phyloP scores from a whole-genome alignment of 2,113 vertebrate genomes.

The Chionomys nivalis region DNA sequence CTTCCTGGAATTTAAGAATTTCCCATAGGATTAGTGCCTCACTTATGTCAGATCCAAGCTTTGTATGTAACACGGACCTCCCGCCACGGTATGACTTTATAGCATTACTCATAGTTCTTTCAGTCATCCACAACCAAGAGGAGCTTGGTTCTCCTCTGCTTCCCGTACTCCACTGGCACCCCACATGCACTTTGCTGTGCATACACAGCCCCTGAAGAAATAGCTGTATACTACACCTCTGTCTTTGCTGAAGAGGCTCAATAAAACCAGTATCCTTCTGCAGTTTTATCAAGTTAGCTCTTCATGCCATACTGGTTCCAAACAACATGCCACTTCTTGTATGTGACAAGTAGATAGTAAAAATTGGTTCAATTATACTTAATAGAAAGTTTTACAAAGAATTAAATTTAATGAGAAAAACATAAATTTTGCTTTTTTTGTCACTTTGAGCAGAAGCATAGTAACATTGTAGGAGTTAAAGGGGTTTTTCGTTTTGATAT shows the following conservation, averaged over 20 bases:
- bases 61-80: not conserved
- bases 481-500: not conserved
- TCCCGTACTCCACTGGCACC: not conserved
- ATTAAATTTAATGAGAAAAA: conserved; percentile 6
- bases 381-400: not conserved
- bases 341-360: not conserved
- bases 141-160: not conserved
- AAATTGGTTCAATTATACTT: not conserved
- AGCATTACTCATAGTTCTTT: not conserved
- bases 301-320: not conserved
- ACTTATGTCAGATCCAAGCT: not conserved
- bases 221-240: no score
- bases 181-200: rapidly evolving
- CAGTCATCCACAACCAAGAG: not conserved
- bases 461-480: not conserved
- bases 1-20: not conserved
- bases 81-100: not conserved
- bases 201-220: not conserved
- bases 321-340: not conserved
- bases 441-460: not conserved
- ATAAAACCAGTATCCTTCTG: not conserved
- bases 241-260: not conserved
- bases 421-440: not conserved
- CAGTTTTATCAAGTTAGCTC: not conserved
- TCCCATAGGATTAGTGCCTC: not conserved